Evolutionary conservation across 2,113 vertebrate species (phyloP).

Genomic region (Erpornis zantholeuca): DNA sequence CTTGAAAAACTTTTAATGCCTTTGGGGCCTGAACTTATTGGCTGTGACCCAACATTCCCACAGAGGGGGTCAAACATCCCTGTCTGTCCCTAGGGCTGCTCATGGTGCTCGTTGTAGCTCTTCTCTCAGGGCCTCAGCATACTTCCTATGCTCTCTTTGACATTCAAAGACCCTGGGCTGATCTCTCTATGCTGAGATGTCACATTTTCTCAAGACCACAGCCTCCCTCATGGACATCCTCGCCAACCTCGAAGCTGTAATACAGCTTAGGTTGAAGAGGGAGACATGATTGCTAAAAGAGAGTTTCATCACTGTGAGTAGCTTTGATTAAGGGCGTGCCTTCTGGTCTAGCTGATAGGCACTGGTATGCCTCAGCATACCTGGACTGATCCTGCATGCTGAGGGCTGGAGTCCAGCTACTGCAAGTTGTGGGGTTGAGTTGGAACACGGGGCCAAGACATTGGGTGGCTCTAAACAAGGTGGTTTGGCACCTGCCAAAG

Average conservation of each 20-base stretch:
- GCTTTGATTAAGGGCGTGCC: background rate
- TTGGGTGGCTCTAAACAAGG: background rate
- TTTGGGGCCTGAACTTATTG: background rate
- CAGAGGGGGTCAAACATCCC: background rate
- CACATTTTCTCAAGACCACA: background rate
- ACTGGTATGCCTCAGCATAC: background rate
- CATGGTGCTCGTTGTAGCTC: background rate
- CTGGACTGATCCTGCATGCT: fast-evolving
- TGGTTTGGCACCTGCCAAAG: background rate
- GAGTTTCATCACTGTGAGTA: background rate
- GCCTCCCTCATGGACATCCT: background rate
- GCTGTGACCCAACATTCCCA: background rate
- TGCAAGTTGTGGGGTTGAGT: background rate
- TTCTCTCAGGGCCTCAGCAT: background rate
- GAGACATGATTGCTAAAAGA: background rate
- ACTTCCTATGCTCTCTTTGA: background rate
- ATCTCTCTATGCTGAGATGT: background rate
- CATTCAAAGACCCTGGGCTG: background rate
- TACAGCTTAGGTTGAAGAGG: background rate
- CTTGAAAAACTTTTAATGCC: background rate
- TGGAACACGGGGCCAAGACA: background rate
- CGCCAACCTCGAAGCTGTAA: background rate
- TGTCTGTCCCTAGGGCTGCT: background rate
- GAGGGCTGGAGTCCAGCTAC: background rate
- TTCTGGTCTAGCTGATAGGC: background rate